Percentiles rank a stretch among this genome's conserved stretches.
phyloP scores from a whole-genome alignment of 2,113 vertebrate species.

The Trochalopteron elliotii region DNA sequence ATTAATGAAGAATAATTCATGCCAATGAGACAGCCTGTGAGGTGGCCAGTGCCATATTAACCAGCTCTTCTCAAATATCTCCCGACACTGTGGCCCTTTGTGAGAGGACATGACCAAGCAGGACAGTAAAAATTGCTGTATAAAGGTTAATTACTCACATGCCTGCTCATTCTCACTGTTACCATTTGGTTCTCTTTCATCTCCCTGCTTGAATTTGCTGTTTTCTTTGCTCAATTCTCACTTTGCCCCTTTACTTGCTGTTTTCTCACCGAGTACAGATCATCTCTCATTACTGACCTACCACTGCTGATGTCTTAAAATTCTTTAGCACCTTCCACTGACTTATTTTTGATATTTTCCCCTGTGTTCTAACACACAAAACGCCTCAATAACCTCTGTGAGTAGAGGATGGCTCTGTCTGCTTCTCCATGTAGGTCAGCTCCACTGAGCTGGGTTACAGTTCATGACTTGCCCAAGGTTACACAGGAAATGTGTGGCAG shows the following conservation, averaged over 20 bases:
- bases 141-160: conserved; percentile 35
- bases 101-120: background rate
- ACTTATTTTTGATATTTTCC: background rate
- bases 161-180: background rate
- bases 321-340: background rate
- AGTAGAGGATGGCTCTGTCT: background rate
- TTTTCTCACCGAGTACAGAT: fast-evolving
- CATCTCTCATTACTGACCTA: background rate
- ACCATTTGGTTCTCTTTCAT: background rate
- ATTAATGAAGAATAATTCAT: background rate
- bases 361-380: background rate
- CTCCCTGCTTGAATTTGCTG: background rate
- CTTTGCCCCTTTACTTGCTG: background rate
- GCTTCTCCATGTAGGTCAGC: conserved; percentile 40
- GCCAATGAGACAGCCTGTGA: background rate
- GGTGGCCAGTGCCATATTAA: background rate
- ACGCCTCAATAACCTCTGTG: background rate
- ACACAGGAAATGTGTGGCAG: conserved; percentile 66
- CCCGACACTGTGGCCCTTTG: background rate
- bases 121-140: conserved; percentile 7
- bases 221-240: background rate
- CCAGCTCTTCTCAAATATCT: background rate
- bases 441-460: conserved; percentile 29
- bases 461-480: conserved; percentile 66
- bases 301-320: background rate